phyloP scores from a whole-genome alignment of 2,797 vertebrate genomes.

The Poeciliopsis turneri region DNA sequence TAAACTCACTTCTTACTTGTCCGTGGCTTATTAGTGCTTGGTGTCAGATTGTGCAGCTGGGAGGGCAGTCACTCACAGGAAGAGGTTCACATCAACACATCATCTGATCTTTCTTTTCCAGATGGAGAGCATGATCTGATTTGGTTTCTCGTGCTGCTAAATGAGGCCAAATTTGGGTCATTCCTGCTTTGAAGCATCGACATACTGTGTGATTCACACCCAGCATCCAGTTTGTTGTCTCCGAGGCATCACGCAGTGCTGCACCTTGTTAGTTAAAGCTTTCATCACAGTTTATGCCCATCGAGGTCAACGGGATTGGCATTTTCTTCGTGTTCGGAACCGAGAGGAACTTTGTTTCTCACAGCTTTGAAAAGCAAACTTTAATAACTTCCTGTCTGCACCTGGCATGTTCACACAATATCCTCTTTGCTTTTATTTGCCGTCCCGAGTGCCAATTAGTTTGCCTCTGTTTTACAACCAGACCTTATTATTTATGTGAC shows the following conservation, averaged over 20 bases:
- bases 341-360: background rate
- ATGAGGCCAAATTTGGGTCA: conserved; percentile 15
- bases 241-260: background rate
- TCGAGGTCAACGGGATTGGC: background rate
- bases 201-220: conserved; percentile 18
- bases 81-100: background rate
- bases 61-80: background rate
- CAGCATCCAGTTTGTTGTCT: background rate
- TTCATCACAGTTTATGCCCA: background rate
- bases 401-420: background rate
- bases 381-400: background rate
- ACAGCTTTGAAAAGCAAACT: background rate
- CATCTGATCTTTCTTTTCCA: conserved; percentile 7
- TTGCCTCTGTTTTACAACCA: background rate
- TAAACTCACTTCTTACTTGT: conserved; percentile 63
- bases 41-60: conserved; percentile 24
- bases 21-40: conserved; percentile 31
- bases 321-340: background rate
- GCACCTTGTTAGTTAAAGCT: conserved; percentile 2
- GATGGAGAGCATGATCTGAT: background rate
- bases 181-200: conserved; percentile 11
- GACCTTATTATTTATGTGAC: background rate
- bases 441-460: background rate
- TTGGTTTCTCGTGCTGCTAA: conserved; percentile 10
- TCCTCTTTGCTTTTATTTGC: conserved; percentile 10